Evolutionary conservation across 1,140 invertebrate species (phyloP).

Genomic region (Brachionus angularis): DNA sequence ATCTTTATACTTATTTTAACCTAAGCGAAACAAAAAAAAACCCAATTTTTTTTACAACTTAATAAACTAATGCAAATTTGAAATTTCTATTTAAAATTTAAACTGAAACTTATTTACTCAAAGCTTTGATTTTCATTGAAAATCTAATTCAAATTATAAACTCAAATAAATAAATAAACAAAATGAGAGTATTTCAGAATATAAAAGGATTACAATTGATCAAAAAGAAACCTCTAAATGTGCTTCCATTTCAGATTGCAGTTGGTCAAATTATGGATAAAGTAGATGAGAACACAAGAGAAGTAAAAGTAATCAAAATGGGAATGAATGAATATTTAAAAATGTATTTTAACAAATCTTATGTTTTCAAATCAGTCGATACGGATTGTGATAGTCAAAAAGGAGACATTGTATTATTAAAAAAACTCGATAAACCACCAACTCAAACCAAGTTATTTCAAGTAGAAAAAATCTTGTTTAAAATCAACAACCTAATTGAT

Average conservation of each 20-base stretch:
- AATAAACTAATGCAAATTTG: too few relatives aligned
- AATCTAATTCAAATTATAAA: too few relatives aligned
- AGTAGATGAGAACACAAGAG: neutral
- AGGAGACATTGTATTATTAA: slow-evolving; percentile 36
- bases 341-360: slow-evolving; percentile 43
- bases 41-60: too few relatives aligned
- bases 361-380: slow-evolving; percentile 24
- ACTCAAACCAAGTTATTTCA: slow-evolving; percentile 24
- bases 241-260: slow-evolving; percentile 13
- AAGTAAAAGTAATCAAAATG: slow-evolving; percentile 43
- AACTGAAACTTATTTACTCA: too few relatives aligned
- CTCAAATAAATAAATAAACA: neutral
- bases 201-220: neutral
- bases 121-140: too few relatives aligned
- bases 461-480: slow-evolving; percentile 28
- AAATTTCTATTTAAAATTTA: too few relatives aligned
- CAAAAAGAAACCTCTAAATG: neutral
- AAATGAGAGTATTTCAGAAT: slow-evolving; percentile 40
- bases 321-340: slow-evolving; percentile 29
- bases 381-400: slow-evolving; percentile 10
- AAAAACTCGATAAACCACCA: slow-evolving; percentile 25
- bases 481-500: slow-evolving; percentile 23
- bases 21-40: too few relatives aligned
- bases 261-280: slow-evolving; percentile 23
- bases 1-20: too few relatives aligned